Evolutionary conservation across 2,888 invertebrate genomes (phyloP).

Genomic region (Chymomyza fuscimana): DNA sequence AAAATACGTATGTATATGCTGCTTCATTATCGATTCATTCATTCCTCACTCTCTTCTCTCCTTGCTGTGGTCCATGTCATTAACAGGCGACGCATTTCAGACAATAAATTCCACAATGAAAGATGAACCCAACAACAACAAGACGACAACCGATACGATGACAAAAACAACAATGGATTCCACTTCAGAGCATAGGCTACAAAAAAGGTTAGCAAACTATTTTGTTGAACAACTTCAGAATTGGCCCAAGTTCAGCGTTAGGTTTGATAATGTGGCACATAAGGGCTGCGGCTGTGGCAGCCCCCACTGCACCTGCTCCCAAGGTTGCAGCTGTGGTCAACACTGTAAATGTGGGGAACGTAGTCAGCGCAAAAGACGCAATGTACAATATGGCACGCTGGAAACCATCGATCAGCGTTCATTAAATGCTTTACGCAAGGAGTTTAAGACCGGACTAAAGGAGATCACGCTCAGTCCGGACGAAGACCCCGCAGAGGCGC

Average conservation of each 20-base stretch:
- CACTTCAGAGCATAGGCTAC: constrained; percentile 40
- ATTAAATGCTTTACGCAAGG: constrained; percentile 66
- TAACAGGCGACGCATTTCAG: constrained; percentile 80
- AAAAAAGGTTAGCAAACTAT: constrained; percentile 65
- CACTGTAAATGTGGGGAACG: constrained; percentile 4
- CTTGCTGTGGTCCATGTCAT: constrained; percentile 67
- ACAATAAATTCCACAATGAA: constrained; percentile 54
- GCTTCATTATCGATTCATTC: constrained; percentile 48
- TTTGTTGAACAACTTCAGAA: constrained; percentile 12
- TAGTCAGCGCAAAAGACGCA: constrained; percentile 40
- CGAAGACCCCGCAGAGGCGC: constrained; percentile 75
- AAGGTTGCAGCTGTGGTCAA: constrained; percentile 28
- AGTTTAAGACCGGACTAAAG: constrained; percentile 71
- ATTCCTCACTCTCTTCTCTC: constrained; percentile 66
- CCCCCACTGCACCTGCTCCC: constrained; percentile 34
- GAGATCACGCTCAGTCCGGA: constrained; percentile 77
- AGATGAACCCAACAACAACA: constrained; percentile 27
- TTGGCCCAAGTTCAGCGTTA: constrained; percentile 4
- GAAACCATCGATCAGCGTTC: constrained; percentile 75
- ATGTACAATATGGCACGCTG: constrained; percentile 64
- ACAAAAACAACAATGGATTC: constrained; percentile 15
- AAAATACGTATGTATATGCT: constrained; percentile 4
- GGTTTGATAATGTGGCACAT: not conserved
- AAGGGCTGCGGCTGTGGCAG: constrained; percentile 37
- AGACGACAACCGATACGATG: constrained; percentile 14